Base-by-base conservation (phyloP, 1,140 invertebrate species). In the Prorops nasuta region DNA sequence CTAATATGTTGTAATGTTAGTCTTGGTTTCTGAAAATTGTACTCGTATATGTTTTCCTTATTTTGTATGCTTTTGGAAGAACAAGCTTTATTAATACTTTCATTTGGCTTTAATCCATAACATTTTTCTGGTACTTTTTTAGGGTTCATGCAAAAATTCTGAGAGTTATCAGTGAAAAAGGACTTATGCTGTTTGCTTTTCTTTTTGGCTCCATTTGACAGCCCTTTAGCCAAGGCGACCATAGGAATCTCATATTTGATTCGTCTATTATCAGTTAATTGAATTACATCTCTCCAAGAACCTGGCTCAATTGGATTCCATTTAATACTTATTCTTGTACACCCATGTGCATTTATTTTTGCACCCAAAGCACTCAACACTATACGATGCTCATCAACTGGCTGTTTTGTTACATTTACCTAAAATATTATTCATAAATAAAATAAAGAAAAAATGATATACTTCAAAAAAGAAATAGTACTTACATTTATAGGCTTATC, bases 201-300 rank as follows among this genome's bases (percentile, higher is more conserved):
- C 75, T 67, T 85, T 85, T 1, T 85, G 79, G 2, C 4, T 6
- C 8, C 20, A 12, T 48, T 64, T n/a, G n/a, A n/a, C n/a, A n/a
- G n/a, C 39, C 51, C 45, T 21, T 34, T 55, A 21, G 65, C 56
- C 22, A 44, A 63, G 12, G 69, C 54, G 37, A 83, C 80, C 20
- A 89, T 63, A 40, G 81, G 72, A n/a, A 88, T 78, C 58, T 87
- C 85, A 67, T 85, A 84, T 58, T 83, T 81, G 14, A 85, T 81
- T 53, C 81, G 79, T 43, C 80, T 79, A 40, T 77, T 81, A 71
- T 86, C 85, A 1, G 77, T 78, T 12, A 89, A 69, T 52, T 83
- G 81, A 15, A 89, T 60, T 1, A 78, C 82, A 55, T 86, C 82
- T 51, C 86, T 76, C 59, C 83, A 81, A 3, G 79, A 71, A 16